Percentiles rank a stretch among this genome's conserved stretches.
Conservation (phyloP, 1,140 invertebrate species). For the Zaprionus ornatus region DNA sequence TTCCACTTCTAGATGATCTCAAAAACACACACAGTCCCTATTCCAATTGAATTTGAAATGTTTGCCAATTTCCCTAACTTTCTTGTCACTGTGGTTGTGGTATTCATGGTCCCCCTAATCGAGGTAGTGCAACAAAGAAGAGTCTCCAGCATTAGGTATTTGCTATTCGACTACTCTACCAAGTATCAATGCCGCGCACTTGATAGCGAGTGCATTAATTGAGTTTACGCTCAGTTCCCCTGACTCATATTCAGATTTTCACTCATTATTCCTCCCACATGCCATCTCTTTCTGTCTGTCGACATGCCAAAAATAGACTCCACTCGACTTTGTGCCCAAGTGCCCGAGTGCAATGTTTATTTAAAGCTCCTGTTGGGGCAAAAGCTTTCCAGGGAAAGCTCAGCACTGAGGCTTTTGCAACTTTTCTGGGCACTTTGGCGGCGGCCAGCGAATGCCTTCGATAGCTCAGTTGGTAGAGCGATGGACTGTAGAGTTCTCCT, state of each 20-base stretch:
- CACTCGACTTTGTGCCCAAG: neutral
- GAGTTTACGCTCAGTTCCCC: constrained; percentile 19
- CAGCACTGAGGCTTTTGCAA: neutral
- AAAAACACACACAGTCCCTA: constrained; percentile 77
- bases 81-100: constrained; percentile 86
- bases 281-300: neutral
- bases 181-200: neutral
- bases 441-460: constrained; percentile 85
- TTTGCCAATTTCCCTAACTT: constrained; percentile 92
- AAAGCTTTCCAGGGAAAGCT: constrained; percentile 75
- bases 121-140: neutral
- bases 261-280: neutral
- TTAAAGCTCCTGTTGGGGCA: constrained; percentile 25
- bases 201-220: constrained; percentile 30
- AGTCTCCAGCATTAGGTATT: neutral
- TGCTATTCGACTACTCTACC: neutral
- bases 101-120: constrained; percentile 37
- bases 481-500: constrained; percentile 89
- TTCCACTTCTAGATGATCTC: no score
- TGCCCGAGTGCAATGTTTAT: constrained; percentile 37
- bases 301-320: constrained; percentile 53
- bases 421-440: constrained; percentile 27
- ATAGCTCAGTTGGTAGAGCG: constrained; percentile 95
- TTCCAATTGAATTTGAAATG: constrained; percentile 91
- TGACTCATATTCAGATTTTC: neutral